Percentiles rank a stretch among this genome's conserved stretches.
phyloP scores from a whole-genome alignment of 2,797 vertebrate genomes.

The Parauchenoglanis ngamensis region DNA sequence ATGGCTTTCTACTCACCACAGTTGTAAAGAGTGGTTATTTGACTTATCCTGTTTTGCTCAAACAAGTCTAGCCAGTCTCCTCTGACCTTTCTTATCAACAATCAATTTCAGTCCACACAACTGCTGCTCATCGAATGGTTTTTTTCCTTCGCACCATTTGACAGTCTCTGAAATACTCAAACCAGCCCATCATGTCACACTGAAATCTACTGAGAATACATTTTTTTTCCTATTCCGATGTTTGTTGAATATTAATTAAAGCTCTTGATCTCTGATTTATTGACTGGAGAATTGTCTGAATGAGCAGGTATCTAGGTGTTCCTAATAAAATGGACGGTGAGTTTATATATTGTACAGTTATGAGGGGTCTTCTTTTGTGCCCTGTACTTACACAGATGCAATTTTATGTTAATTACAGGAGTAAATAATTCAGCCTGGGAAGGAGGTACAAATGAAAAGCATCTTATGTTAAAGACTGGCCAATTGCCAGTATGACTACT shows the following conservation, averaged over 20 bases:
- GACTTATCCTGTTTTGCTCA: neutral
- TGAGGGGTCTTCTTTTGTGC: slow-evolving; percentile 28
- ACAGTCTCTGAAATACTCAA: neutral
- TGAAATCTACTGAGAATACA: too few species aligned
- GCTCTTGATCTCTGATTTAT: neutral
- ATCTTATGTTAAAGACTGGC: slow-evolving; percentile 49
- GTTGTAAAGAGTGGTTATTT: neutral
- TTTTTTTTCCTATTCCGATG: neutral
- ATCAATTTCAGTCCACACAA: neutral
- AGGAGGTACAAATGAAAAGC: slow-evolving; percentile 53
- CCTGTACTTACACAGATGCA: slow-evolving; percentile 25
- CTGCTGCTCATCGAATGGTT: neutral
- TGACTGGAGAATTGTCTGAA: neutral
- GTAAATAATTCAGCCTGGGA: slow-evolving; percentile 49
- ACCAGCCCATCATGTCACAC: neutral
- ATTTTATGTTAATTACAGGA: slow-evolving; percentile 38
- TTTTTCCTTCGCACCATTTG: neutral
- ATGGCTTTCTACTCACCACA: neutral
- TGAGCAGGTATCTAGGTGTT: neutral
- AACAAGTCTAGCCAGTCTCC: neutral
- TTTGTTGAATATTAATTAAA: neutral
- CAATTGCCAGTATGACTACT: slow-evolving; percentile 21
- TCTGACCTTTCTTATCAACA: neutral
- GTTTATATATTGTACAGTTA: neutral
- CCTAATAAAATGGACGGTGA: neutral